Conservation (phyloP, 2,797 vertebrate species). For the Galagoides demidoff region DNA sequence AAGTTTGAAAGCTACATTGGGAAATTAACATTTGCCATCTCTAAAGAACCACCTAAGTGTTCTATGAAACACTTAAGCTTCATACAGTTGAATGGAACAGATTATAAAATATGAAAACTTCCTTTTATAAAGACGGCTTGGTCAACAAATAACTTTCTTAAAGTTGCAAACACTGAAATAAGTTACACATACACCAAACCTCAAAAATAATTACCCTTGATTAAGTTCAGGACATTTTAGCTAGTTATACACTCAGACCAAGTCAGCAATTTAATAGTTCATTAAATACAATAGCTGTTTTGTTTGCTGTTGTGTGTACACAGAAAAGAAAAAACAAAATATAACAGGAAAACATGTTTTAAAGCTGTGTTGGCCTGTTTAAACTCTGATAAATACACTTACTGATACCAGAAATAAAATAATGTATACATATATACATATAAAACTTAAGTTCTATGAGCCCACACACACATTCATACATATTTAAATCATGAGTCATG, state of each 20-base stretch:
- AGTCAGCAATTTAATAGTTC: not conserved
- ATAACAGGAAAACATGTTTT: not conserved
- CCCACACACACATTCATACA: not conserved
- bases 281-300: not conserved
- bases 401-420: not conserved
- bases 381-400: not conserved
- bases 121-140: not conserved
- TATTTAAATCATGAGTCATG: not conserved
- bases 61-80: not conserved
- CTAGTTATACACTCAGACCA: not conserved
- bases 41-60: not conserved
- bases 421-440: too few relatives aligned
- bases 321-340: not conserved
- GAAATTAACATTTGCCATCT: not conserved
- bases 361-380: not conserved
- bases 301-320: not conserved
- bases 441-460: not conserved
- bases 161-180: not conserved
- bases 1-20: not conserved
- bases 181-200: not conserved
- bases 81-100: not conserved
- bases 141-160: not conserved
- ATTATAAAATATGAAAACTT: not conserved
- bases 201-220: not conserved
- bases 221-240: not conserved